phyloP scores from a whole-genome alignment of 1,140 invertebrate species.

The Bombus cullumanus region DNA sequence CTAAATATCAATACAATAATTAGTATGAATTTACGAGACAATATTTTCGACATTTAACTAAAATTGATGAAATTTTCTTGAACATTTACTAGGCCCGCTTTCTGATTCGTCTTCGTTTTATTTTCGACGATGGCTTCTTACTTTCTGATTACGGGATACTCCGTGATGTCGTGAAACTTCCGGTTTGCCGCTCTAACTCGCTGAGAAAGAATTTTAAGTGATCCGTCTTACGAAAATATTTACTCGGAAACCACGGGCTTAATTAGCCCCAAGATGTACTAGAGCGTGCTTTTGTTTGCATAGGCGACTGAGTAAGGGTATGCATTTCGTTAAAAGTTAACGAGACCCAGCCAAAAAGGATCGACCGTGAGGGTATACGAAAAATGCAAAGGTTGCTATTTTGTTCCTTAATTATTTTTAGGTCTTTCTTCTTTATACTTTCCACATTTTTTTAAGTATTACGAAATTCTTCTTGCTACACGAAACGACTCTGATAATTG shows the following conservation, averaged over 20 bases:
- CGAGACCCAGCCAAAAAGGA: background rate
- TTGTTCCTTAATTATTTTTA: slow-evolving; percentile 3
- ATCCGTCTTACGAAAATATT: slow-evolving; percentile 20
- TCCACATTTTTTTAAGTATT: background rate
- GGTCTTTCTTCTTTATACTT: background rate
- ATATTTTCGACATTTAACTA: background rate
- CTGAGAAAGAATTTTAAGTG: background rate
- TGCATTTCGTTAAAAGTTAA: slow-evolving; percentile 26
- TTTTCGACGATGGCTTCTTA: background rate
- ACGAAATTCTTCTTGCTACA: background rate
- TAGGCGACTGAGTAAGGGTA: background rate
- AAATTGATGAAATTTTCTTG: background rate
- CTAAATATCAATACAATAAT: no score
- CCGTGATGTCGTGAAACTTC: background rate
- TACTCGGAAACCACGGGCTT: background rate
- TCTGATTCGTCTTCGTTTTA: background rate
- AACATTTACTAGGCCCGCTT: background rate
- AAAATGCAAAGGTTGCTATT: background rate
- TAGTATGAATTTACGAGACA: no score
- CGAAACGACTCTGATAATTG: background rate
- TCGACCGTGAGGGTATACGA: background rate
- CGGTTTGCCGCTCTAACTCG: background rate
- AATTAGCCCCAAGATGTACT: slow-evolving; percentile 8
- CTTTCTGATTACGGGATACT: background rate
- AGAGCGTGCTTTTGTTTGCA: background rate